phyloP scores from a whole-genome alignment of 2,797 vertebrate genomes.

The Darevskia mixta region DNA sequence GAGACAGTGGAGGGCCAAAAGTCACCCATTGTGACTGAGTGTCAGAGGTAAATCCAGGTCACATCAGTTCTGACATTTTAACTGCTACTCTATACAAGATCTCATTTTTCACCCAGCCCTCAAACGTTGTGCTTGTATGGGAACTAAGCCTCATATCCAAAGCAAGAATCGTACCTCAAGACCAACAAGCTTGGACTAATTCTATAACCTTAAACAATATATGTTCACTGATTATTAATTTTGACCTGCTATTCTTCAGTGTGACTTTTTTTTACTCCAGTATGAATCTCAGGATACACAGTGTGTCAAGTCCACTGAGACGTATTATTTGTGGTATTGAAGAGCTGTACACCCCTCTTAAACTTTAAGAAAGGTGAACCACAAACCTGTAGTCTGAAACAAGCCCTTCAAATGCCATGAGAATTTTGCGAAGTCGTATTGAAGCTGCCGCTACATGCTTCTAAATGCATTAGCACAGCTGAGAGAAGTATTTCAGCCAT shows the following conservation, averaged over 20 bases:
- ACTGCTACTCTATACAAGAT: neutral
- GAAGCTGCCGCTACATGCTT: neutral
- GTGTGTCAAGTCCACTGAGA: neutral
- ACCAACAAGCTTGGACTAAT: neutral
- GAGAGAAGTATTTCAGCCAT: neutral
- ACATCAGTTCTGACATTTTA: neutral
- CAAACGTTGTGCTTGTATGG: neutral
- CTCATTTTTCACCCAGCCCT: neutral
- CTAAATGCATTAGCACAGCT: neutral
- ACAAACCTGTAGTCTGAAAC: neutral
- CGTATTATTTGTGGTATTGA: neutral
- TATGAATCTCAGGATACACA: neutral
- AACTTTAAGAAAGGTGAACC: neutral
- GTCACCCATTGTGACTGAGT: neutral
- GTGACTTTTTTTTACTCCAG: neutral
- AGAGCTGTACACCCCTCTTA: neutral
- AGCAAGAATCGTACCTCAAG: neutral
- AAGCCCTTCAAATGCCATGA: neutral
- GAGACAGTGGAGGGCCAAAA: neutral
- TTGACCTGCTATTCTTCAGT: neutral
- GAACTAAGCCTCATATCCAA: neutral
- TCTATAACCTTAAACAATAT: accelerated
- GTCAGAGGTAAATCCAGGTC: neutral
- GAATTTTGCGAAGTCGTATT: neutral
- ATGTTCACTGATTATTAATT: slow-evolving; percentile 4